Conservation (phyloP, 2,797 vertebrate genomes). For the Oreortyx pictus region DNA sequence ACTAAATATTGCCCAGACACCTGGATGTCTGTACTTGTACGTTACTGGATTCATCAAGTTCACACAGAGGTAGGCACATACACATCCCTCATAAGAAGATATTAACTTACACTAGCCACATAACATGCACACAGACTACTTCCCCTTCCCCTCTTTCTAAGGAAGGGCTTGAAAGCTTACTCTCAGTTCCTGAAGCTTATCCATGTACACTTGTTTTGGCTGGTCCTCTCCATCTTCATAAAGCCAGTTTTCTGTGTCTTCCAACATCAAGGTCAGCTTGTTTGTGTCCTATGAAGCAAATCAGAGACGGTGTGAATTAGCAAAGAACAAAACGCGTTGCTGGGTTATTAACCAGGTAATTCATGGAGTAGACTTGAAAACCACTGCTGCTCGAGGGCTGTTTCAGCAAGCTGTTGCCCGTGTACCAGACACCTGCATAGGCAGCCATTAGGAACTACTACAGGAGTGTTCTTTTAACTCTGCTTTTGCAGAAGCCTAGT, state of each 20-base stretch:
- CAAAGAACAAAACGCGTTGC: fast-evolving
- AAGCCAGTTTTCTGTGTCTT: slow-evolving; percentile 95
- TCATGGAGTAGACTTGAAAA: not conserved
- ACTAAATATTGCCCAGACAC: not conserved
- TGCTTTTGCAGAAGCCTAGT: not conserved
- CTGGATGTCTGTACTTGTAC: fast-evolving
- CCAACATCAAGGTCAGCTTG: slow-evolving; percentile 87
- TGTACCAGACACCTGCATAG: not conserved
- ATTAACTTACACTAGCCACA: no score
- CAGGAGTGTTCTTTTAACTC: not conserved
- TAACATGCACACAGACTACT: no score
- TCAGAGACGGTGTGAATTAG: not conserved
- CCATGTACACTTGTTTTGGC: slow-evolving; percentile 90
- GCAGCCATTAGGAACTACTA: not conserved
- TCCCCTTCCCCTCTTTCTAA: fast-evolving
- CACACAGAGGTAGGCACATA: fast-evolving
- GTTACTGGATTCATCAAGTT: not conserved
- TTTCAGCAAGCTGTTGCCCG: not conserved
- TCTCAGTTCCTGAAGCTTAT: slow-evolving; percentile 91
- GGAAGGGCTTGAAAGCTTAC: slow-evolving; percentile 63
- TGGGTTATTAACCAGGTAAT: not conserved
- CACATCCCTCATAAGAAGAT: no score
- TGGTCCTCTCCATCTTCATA: slow-evolving; percentile 97
- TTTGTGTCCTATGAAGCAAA: slow-evolving; percentile 84
- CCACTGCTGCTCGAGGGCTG: not conserved